Base-by-base conservation (phyloP, 2,888 invertebrate genomes). In the Polietes domitor region DNA sequence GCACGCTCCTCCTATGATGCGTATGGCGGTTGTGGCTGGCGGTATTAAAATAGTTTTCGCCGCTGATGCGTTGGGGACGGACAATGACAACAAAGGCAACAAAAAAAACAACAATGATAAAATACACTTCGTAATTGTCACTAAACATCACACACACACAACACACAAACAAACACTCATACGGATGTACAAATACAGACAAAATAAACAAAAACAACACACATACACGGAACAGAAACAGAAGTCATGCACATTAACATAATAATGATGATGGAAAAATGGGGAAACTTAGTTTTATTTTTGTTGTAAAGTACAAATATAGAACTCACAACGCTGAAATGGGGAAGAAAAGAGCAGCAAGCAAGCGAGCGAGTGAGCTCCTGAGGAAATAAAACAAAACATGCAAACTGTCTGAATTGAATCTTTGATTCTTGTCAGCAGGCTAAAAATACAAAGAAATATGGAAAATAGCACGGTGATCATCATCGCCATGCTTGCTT, bases 121-220 rank as follows among this genome's bases (percentile, higher is more conserved):
- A 26, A 75, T 58, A n/a, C n/a, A n/a, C 37, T 61, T 65, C 68
- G 58, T 63, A 47, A 68, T 77, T 77, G 77, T 58, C 68, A 81
- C 72, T 72, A 77, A 76, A 76, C n/a, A n/a, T 75, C 17, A 37
- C 15, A 65, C 17, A 21, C 53, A 53, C 10, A 58, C 21, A 26
- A 50, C 58, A 58, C 24, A 58, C 26, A 15, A 9, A 26, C 4
- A 55, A 24, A 55, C 50, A 12, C 3, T 6, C 17, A n/a, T 50
- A 12, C n/a, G 28, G 3, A 47, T 12, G 50, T 3, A 17, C 50
- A 17, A 19, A 24, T 24, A 24, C 55, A 24, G 10, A 55, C 55
- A 63, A 61, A 73, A 58, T 15, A 53, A 53, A 41, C n/a, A 61
- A 61, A 28, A 58, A 63, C n/a, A 74, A 75, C 24, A 50, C 63